phyloP scores from a whole-genome alignment of 2,888 invertebrate genomes.

The Stenolophus ochropezus region DNA sequence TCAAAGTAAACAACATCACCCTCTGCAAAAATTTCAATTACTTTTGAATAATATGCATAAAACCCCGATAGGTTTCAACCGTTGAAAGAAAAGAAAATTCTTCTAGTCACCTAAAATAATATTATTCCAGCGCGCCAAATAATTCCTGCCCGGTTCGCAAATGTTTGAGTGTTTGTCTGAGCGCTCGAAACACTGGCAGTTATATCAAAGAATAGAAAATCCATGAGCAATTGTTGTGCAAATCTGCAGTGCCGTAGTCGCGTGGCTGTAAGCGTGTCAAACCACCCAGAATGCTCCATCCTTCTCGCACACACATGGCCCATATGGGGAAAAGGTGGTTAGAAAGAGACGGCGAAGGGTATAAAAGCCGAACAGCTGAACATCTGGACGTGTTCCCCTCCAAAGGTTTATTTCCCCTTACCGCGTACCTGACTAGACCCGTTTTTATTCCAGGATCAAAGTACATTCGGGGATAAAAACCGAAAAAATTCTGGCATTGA shows the following conservation, averaged over 20 bases:
- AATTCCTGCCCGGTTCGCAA: neutral
- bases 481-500: neutral
- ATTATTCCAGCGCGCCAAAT: conserved; percentile 48
- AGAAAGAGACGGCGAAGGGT: conserved; percentile 62
- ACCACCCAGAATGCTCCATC: conserved; percentile 71
- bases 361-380: conserved; percentile 66
- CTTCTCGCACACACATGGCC: conserved; percentile 63
- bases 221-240: conserved; percentile 71
- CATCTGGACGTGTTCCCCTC: conserved; percentile 67
- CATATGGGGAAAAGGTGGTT: conserved; percentile 59
- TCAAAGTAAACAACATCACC: conserved; percentile 25
- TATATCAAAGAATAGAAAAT: conserved; percentile 70
- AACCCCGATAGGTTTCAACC: conserved; percentile 22
- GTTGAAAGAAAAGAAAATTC: conserved; percentile 42
- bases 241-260: conserved; percentile 67
- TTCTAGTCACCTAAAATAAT: conserved; percentile 54
- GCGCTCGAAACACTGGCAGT: conserved; percentile 68
- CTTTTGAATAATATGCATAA: conserved; percentile 34
- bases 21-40: conserved; percentile 31
- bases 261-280: conserved; percentile 72
- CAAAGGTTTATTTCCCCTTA: conserved; percentile 30
- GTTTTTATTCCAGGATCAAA: conserved; percentile 47
- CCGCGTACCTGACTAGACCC: conserved; percentile 55
- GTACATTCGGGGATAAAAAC: conserved; percentile 32
- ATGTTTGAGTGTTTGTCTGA: conserved; percentile 53